Base-by-base conservation (phyloP, 2,888 invertebrate species). In the Euproctis similis region DNA sequence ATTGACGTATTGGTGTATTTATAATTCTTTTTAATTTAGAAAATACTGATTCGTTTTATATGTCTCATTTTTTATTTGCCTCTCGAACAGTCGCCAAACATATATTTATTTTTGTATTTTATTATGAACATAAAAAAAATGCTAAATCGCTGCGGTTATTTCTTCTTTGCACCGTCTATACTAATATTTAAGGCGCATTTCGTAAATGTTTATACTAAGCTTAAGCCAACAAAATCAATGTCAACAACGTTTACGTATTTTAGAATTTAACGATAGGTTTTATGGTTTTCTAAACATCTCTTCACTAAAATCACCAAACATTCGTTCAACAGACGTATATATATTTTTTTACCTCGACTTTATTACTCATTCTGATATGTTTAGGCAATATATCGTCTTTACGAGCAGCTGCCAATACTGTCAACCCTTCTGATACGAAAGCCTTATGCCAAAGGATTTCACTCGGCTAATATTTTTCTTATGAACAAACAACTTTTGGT, bases 401-500 rank as follows among this genome's bases (percentile, higher is more conserved):
- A 64, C 51, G 59, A 56, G 43, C 53, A 49, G 46, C 63, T 60
- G 62, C 51, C 63, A 60, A 68, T 66, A 46, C 59, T 50, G 51
- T 52, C 56, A 57, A 46, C 56, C 53, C 48, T 50, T 42, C 38
- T 39, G 39, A 40, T 49, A 32, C 40, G 20, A 16, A 19, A 13
- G 35, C 38, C 31, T 32, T 32, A 26, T 26, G 34, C 27, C 28
- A 18, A 27, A 18, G 36, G 29, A 41, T 34, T 49, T 32, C 32
- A 25, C 23, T 30, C 28, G 18, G 35, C 29, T 27, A 20, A 29
- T 20, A 44, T 49, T 46, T 42, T 47, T 33, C 32, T 40, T 28
- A 26, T 26, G 18, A 18, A 14, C 19, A 33, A 22, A n/a, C n/a
- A n/a, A n/a, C n/a, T n/a, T n/a, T n/a, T n/a, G n/a, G n/a, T n/a